These are phyloP conservation scores for Megaustenia siamemsis DNA, from an alignment of 2,888 invertebrate species.

Conservation along the genomic window DNA sequence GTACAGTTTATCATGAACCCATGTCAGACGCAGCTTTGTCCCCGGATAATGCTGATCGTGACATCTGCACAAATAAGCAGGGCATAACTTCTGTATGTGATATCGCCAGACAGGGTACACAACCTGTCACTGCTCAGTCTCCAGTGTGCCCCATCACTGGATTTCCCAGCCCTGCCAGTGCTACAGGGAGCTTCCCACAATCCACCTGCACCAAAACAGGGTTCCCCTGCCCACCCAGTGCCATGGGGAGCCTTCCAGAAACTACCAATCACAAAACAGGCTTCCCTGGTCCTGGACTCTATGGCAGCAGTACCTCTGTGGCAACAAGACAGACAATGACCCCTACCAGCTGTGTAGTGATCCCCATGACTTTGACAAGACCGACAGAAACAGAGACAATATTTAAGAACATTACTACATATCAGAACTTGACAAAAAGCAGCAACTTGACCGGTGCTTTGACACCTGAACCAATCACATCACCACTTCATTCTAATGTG, in stretches of 20 bases:
- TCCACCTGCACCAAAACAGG: constrained; percentile 48
- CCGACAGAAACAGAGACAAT: constrained; percentile 35
- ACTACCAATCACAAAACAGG: constrained; percentile 47
- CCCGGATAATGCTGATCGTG: neutral
- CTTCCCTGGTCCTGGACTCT: constrained; percentile 39
- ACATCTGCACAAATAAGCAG: neutral
- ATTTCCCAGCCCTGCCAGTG: constrained; percentile 49
- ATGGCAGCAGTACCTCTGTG: constrained; percentile 36
- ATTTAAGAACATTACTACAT: constrained; percentile 38
- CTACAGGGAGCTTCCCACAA: constrained; percentile 26
- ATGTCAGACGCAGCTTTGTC: neutral
- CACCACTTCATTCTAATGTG: constrained; percentile 9
- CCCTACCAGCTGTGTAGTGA: neutral
- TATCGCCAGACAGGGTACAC: neutral
- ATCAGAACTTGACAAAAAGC: constrained; percentile 13
- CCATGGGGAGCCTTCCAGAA: constrained; percentile 26
- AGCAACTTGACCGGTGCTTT: neutral
- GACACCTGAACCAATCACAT: neutral
- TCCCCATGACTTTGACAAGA: constrained; percentile 25
- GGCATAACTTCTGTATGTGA: constrained; percentile 37
- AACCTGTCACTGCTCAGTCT: constrained; percentile 27
- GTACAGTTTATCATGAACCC: constrained; percentile 13
- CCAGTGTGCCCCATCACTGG: constrained; percentile 48
- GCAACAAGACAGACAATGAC: neutral
- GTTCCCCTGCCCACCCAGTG: constrained; percentile 39